Base-by-base conservation (phyloP, 2,797 vertebrate genomes). In the Scleropages formosus region DNA sequence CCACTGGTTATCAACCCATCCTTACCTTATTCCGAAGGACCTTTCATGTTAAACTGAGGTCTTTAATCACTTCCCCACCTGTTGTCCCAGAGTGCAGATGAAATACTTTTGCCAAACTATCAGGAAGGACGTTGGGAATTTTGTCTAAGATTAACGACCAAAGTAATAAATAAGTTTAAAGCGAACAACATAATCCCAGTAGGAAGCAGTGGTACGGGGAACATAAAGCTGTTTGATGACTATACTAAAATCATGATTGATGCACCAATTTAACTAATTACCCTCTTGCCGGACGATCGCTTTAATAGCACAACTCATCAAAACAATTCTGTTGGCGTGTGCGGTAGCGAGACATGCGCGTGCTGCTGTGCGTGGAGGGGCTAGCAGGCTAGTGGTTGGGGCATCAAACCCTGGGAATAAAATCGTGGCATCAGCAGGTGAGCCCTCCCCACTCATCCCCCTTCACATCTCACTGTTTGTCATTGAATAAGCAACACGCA, bases 271-370 rank as follows among this genome's bases (percentile, higher is more conserved):
- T 90, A 89, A 88, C 90, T 92, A 92, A 93, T 92, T 92, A 92
- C 83, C 88, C 89, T 83, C 82, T 90, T 80, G 83, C 89, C 81
- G 87, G 90, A 90, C 85, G 88, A 89, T 85, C 81, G 84, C 89
- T 91, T 89, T 92, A 92, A 92, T 91, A 89, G 90, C 86, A 87
- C 85, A 85, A 91, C 87, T 90, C 89, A 89, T 92, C 90, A 90
- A 89, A 92, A 91, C 87, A 89, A 84, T 86, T 85, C 86, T 86
- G 85, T 24, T 87, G 87, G 88, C 88, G 87, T 85, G 90, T 78
- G 85, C 79, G 1, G 61, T 79, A 49, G 71, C 73, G 69, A 56
- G 7, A 15, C 20, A 39, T 16, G 39, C n/a, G 49, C 8, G 66
- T 20, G 66, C 44, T 22, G 31, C 31, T 6, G 31, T 39, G 2